phyloP scores from a whole-genome alignment of 2,888 invertebrate species.

The Sialis lutaria region DNA sequence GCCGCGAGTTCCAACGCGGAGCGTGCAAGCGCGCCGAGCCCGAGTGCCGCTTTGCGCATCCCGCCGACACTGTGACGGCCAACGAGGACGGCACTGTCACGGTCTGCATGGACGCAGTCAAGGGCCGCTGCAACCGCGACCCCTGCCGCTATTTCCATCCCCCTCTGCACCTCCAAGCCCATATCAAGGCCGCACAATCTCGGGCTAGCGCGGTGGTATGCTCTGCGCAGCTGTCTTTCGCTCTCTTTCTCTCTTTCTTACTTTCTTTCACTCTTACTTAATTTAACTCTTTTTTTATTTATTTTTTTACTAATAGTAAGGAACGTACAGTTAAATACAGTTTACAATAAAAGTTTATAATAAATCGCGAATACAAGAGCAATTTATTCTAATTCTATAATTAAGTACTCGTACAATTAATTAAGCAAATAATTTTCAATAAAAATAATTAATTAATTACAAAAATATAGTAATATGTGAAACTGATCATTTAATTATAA shows the following conservation, averaged over 20 bases:
- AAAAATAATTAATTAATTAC: too few relatives aligned
- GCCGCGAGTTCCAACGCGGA: constrained; percentile 98
- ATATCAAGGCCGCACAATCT: constrained; percentile 96
- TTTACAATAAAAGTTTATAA: too few relatives aligned
- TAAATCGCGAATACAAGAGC: too few relatives aligned
- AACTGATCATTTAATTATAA: too few relatives aligned
- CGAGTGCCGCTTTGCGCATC: constrained; percentile 98
- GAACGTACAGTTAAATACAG: too few relatives aligned
- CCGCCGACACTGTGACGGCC: constrained; percentile 89
- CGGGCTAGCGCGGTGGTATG: constrained; percentile 70
- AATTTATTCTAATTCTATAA: too few relatives aligned
- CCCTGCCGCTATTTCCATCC: constrained; percentile 99
- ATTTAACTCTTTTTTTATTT: too few relatives aligned
- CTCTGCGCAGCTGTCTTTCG: constrained; percentile 29
- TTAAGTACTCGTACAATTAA: too few relatives aligned
- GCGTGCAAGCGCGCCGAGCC: constrained; percentile 94
- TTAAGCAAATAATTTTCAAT: too few relatives aligned
- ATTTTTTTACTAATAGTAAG: too few relatives aligned
- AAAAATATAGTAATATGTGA: too few relatives aligned
- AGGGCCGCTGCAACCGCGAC: constrained; percentile 97
- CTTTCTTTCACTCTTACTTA: constrained; percentile 7
- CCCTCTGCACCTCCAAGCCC: constrained; percentile 98
- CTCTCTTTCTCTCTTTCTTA: constrained; percentile 28
- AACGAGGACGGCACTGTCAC: constrained; percentile 98
- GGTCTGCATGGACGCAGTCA: constrained; percentile 99